Conservation (phyloP, 1,140 invertebrate species). For the Microplitis mediator region DNA sequence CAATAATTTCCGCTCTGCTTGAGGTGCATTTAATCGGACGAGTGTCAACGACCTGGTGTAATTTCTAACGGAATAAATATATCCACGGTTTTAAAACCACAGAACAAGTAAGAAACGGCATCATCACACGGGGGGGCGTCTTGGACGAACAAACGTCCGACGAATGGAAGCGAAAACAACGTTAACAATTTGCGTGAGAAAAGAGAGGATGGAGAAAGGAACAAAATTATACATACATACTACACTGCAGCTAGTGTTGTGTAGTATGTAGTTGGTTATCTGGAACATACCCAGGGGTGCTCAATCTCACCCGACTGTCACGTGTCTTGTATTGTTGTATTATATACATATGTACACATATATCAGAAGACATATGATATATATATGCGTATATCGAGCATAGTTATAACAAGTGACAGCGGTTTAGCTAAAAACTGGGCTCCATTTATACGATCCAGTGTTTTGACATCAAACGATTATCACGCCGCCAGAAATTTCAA, state of each 20-base stretch:
- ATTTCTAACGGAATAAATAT: constrained; percentile 35
- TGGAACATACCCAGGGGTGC: constrained; percentile 50
- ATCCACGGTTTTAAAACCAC: constrained; percentile 18
- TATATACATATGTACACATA: too few species aligned
- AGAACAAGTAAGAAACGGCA: constrained; percentile 16
- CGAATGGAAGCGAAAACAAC: constrained; percentile 23
- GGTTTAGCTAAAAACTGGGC: too few species aligned
- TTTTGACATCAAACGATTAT: too few species aligned
- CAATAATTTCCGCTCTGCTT: constrained; percentile 36
- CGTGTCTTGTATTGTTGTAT: constrained; percentile 36
- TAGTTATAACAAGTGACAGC: too few species aligned
- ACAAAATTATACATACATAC: constrained; percentile 5
- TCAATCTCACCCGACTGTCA: constrained; percentile 45
- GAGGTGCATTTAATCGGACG: constrained; percentile 33
- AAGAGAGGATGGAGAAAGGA: constrained; percentile 31
- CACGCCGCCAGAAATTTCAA: too few species aligned
- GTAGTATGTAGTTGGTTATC: constrained; percentile 31
- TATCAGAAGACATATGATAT: too few species aligned
- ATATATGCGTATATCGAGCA: too few species aligned
- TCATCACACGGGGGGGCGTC: not conserved
- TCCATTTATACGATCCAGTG: too few species aligned
- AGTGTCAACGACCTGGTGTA: constrained; percentile 36
- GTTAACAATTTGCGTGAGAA: constrained; percentile 34
- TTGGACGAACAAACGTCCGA: not conserved
- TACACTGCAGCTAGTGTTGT: not conserved